Base-by-base conservation (phyloP, 2,113 vertebrate species). In the Tichodroma muraria region DNA sequence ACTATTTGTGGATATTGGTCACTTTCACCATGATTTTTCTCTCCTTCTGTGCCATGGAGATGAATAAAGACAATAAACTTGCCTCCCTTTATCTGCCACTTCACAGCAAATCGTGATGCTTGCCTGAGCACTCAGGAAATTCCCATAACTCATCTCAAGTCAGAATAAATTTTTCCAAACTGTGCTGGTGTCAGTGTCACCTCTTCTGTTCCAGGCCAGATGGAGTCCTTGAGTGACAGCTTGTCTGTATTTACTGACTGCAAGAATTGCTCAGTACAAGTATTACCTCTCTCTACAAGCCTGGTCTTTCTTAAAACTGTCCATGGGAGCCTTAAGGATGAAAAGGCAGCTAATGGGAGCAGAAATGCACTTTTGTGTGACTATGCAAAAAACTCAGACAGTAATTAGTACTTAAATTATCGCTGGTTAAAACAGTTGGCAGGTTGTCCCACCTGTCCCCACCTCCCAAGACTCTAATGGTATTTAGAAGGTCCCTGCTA, bases 341-440 rank as follows among this genome's bases (percentile, higher is more conserved):
- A 60, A 31, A 59, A 64, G 18, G 16, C 13, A 71, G n/a, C 22
- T 38, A 57, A 88, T 61, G 6, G 18, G 37, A 91, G 15, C 6
- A 72, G 71, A 68, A 82, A 52, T 30, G 8, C 23, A 14, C 9
- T 50, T 59, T 15, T 5, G 11, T 42, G 35, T 35, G 63, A 50
- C 33, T 45, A 11, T 1, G 1, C 5, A 63, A 78, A 75, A 59
- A 17, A 33, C 11, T 0, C 0, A 24, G 28, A 25, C 17, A 54
- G 77, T 38, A 75, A 85, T 42, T 47, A 24, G 6, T 37, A 40
- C 19, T 75, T 60, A 31, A 66, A 19, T 59, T 59, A 42, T 10
- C 35, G 28, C 35, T 50, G 71, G 15, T 10, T 59, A 37, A 85
- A 85, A 56, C 24, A 38, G 20, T 27, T 78, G 2, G 3, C 47